Base-by-base conservation (phyloP, 2,888 invertebrate genomes). In the Perizoma flavofasciatum region DNA sequence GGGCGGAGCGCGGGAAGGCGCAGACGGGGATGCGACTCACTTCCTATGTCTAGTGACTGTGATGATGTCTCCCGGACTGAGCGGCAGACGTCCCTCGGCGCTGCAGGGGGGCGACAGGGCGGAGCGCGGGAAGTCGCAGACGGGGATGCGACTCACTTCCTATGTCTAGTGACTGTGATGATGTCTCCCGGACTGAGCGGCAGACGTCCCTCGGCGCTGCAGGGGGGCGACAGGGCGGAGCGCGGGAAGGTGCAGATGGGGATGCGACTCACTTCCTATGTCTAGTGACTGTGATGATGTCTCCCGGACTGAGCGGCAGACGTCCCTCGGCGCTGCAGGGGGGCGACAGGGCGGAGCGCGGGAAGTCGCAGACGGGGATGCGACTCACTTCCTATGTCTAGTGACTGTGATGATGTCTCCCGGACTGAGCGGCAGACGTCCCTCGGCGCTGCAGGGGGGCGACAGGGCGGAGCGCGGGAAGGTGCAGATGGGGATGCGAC, bases 281-380 rank as follows among this genome's bases (percentile, higher is more conserved):
- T 57, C 98, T 89, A 0, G 98, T 98, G 41, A 97, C 98, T 45
- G 94, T 86, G 6, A 98, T 93, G 7, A 92, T 81, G 78, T 98
- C 97, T 0, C 95, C 97, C 0, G 93, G 83, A 5, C 81, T 70
- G 0, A 99, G 88, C 64, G 94, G 91, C 70, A 99, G 95, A 32
- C 98, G 93, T 3, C 96, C 92, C 86, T 98, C 98, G 85, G 98
- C 98, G 0, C 95, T 95, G 78, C 96, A 97, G 4, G 98, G 98
- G 55, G 96, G 95, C 70, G 62, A 41, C 0, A 77, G 35, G 0
- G 86, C 83, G 6, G 88, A 89, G 3, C 85, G 74, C 32, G 87
- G 81, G 46, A 69, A 62, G 0, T 54, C 10, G 5, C 57, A 0
- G 37, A 93, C 63, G 5, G 98, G 98, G 75, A 96, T n/a, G n/a